A percentile compares a stretch with the other conserved stretches of the same genome.
phyloP scores from a whole-genome alignment of 2,888 invertebrate genomes.

The Hoplodrina blanda region DNA sequence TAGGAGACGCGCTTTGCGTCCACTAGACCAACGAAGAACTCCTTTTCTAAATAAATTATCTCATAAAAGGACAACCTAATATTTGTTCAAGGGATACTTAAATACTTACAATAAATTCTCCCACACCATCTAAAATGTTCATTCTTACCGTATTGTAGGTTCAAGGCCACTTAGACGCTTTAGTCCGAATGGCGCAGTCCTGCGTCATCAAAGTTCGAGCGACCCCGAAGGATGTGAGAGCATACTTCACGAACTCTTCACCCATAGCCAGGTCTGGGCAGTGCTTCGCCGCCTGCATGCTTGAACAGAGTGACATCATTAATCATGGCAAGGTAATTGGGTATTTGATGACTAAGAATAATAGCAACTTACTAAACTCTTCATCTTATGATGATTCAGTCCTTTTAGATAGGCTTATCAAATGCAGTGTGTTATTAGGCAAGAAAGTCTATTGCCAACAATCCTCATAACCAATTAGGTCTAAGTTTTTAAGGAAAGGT shows the following conservation, averaged over 20 bases:
- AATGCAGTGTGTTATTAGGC: too few species aligned
- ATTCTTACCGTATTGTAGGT: conserved; percentile 69
- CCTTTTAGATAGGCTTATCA: too few species aligned
- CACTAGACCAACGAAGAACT: too few species aligned
- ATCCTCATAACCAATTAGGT: too few species aligned
- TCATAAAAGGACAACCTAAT: too few species aligned
- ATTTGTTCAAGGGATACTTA: too few species aligned
- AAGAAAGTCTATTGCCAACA: too few species aligned
- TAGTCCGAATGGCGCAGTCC: conserved; percentile 86
- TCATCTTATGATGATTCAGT: too few species aligned
- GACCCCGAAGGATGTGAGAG: conserved; percentile 85
- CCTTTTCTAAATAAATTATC: too few species aligned
- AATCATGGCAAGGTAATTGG: conserved; percentile 83
- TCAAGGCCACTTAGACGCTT: conserved; percentile 85
- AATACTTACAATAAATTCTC: too few species aligned
- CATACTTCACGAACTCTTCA: conserved; percentile 86
- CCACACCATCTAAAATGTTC: neutral
- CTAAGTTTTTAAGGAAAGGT: too few species aligned
- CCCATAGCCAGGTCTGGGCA: conserved; percentile 85
- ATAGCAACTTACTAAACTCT: neutral
- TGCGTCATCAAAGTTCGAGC: conserved; percentile 87
- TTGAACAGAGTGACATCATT: conserved; percentile 87
- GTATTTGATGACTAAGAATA: neutral
- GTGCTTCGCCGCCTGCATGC: conserved; percentile 88
- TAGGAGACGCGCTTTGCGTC: too few species aligned